Conservation (phyloP, 2,888 invertebrate genomes). For the Agriotes lineatus region DNA sequence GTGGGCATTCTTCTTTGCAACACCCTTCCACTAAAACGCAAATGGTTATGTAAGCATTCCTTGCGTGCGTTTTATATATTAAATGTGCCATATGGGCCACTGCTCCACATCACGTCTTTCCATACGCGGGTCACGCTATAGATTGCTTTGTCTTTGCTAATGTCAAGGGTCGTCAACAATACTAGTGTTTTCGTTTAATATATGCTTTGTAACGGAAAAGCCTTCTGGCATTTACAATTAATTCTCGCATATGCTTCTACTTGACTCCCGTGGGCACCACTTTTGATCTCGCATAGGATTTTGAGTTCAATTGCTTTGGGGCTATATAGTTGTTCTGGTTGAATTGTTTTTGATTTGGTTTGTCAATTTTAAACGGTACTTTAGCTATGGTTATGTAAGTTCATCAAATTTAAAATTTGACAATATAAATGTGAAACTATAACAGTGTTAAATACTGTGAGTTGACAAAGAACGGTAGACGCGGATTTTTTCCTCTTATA, state of each 20-base stretch:
- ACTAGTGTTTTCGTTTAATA: conserved; percentile 14
- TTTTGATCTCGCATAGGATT: too few species aligned
- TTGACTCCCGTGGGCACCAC: too few species aligned
- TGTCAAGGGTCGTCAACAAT: conserved; percentile 21
- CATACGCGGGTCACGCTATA: conserved; percentile 28
- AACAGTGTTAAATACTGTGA: too few species aligned
- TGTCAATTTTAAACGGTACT: too few species aligned
- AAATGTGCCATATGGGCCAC: conserved; percentile 30
- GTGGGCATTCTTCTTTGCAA: conserved; percentile 29
- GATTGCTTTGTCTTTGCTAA: conserved; percentile 27
- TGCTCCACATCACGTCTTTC: conserved; percentile 18
- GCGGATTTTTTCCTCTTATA: too few species aligned
- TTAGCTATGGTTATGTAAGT: too few species aligned
- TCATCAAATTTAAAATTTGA: too few species aligned
- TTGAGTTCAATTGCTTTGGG: too few species aligned
- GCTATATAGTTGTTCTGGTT: too few species aligned
- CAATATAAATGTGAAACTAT: too few species aligned
- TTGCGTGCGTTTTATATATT: conserved; percentile 28
- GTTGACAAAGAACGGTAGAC: too few species aligned
- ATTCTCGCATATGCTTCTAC: not conserved
- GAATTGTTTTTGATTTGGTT: too few species aligned
- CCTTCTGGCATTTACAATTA: not conserved
- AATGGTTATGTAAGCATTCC: conserved; percentile 22
- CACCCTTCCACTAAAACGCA: conserved; percentile 20
- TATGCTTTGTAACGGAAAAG: conserved; percentile 7